Evolutionary conservation across 2,113 vertebrate genomes (phyloP).

Genomic region (Sus scrofa): DNA sequence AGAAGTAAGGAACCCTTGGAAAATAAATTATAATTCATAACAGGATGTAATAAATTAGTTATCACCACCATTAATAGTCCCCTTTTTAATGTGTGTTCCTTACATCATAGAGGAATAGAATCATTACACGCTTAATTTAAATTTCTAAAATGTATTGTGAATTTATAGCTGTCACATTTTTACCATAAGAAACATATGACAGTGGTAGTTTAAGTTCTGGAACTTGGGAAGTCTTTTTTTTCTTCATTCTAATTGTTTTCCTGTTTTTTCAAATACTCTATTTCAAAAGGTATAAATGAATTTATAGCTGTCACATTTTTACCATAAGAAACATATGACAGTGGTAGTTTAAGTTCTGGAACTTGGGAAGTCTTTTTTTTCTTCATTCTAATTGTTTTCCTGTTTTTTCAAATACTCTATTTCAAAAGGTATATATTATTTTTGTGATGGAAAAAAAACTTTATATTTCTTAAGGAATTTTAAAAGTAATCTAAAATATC

Average conservation of each 20-base stretch:
- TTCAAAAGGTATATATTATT: constrained; percentile 8
- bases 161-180: constrained; percentile 18
- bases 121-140: constrained; percentile 69
- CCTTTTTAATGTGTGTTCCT: neutral
- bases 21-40: constrained; percentile 64
- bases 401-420: constrained; percentile 42
- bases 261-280: constrained; percentile 47
- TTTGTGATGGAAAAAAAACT: neutral
- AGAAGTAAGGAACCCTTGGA: constrained; percentile 57
- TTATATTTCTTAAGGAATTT: constrained; percentile 32
- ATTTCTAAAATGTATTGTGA: constrained; percentile 16
- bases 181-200: neutral
- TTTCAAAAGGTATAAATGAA: too few relatives aligned
- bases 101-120: constrained; percentile 21
- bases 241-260: constrained; percentile 22
- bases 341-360: neutral
- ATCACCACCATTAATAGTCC: neutral
- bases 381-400: constrained; percentile 18
- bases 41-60: constrained; percentile 33
- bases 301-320: constrained; percentile 17
- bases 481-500: constrained; percentile 5
- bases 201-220: neutral
- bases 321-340: constrained; percentile 2
- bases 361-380: constrained; percentile 12
- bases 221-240: constrained; percentile 12